These are phyloP conservation scores for Oceanites oceanicus DNA, from an alignment of 2,113 vertebrate genomes.

Conservation along the genomic window DNA sequence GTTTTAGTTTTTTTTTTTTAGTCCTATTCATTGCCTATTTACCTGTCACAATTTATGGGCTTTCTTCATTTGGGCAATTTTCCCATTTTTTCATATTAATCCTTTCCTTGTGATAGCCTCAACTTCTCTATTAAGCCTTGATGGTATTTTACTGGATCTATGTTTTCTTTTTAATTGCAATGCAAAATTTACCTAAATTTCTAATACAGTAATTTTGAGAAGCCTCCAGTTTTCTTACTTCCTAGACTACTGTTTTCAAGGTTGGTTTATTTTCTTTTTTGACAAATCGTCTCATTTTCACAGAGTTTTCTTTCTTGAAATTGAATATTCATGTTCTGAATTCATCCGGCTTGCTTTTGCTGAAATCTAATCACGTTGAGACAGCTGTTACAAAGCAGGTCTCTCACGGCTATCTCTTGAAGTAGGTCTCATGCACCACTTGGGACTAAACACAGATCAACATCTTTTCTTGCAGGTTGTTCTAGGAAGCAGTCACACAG, in stretches of 20 bases:
- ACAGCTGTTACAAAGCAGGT: not conserved
- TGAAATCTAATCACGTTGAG: not conserved
- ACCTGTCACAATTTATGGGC: not conserved
- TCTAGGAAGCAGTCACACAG: not conserved
- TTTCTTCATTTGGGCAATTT: not conserved
- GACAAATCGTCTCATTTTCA: slow-evolving; percentile 2
- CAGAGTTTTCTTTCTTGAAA: not conserved
- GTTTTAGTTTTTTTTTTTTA: accelerated
- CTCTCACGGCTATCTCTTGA: not conserved
- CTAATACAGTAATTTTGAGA: not conserved
- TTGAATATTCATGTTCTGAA: slow-evolving; percentile 19
- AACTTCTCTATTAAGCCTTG: not conserved
- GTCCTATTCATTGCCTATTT: not conserved
- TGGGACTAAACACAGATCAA: not conserved
- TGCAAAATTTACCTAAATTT: not conserved
- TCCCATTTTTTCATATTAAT: not conserved
- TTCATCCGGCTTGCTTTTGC: not conserved
- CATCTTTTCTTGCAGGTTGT: not conserved
- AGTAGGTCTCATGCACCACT: not conserved
- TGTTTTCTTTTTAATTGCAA: not conserved
- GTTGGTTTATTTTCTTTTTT: not conserved
- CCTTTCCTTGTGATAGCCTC: not conserved
- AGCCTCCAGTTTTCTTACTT: not conserved
- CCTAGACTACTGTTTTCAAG: not conserved
- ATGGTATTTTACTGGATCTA: not conserved